Evolutionary conservation across 2,888 invertebrate genomes (phyloP).

Genomic region (Halictus quadricinctus): DNA sequence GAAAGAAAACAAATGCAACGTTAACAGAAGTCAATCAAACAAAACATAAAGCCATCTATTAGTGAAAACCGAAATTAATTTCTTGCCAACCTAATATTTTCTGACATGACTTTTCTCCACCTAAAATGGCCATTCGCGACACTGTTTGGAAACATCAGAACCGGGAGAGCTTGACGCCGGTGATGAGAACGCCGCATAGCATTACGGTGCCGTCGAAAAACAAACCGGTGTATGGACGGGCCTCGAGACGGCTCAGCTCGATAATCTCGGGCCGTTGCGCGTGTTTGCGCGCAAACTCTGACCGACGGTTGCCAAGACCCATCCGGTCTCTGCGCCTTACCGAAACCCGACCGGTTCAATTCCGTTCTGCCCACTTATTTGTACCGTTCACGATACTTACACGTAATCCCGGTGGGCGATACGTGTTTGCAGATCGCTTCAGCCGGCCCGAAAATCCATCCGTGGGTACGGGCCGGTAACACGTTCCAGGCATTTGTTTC

Average conservation of each 20-base stretch:
- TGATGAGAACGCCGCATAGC: not conserved
- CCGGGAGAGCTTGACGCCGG: not conserved
- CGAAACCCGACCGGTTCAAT: slow-evolving; percentile 21
- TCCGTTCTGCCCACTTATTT: slow-evolving; percentile 46
- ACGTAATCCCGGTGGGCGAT: slow-evolving; percentile 48
- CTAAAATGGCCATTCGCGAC: too few species aligned
- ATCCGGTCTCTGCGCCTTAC: slow-evolving; percentile 7
- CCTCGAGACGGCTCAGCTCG: not conserved
- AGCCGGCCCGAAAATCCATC: slow-evolving; percentile 45
- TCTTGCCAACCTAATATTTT: too few species aligned
- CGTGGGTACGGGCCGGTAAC: slow-evolving; percentile 31
- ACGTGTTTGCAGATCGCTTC: slow-evolving; percentile 62
- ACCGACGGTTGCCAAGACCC: not conserved
- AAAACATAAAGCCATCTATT: too few species aligned
- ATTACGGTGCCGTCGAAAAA: not conserved
- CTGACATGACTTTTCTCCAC: too few species aligned
- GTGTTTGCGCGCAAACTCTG: slow-evolving; percentile 26
- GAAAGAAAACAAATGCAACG: too few species aligned
- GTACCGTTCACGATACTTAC: slow-evolving; percentile 49
- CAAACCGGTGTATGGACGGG: slow-evolving; percentile 15
- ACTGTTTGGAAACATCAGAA: not conserved
- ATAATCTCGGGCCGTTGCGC: slow-evolving; percentile 8
- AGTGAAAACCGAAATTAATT: too few species aligned
- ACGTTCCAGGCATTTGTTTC: slow-evolving; percentile 60
- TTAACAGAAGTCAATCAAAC: too few species aligned